These are phyloP conservation scores for Phasianus colchicus DNA, from an alignment of 2,113 vertebrate species.

Conservation along the genomic window DNA sequence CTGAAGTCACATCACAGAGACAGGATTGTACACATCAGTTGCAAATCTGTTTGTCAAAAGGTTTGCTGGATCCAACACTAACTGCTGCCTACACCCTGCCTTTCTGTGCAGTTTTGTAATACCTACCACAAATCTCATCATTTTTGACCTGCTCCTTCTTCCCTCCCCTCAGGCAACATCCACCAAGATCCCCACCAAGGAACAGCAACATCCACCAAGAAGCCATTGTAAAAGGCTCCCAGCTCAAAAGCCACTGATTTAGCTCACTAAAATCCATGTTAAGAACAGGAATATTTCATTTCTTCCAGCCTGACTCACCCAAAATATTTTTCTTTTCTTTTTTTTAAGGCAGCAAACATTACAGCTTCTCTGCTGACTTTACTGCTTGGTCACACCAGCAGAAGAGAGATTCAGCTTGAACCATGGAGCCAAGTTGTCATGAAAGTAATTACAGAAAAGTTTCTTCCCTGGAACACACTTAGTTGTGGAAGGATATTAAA, in stretches of 20 bases:
- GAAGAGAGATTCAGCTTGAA: neutral
- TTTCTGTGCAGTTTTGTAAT: accelerated
- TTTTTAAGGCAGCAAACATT: neutral
- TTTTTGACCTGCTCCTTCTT: neutral
- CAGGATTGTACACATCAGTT: accelerated
- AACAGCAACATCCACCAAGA: neutral
- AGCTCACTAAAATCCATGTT: neutral
- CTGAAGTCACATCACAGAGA: neutral
- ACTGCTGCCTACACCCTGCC: neutral
- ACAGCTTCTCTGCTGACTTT: neutral
- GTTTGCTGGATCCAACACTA: neutral
- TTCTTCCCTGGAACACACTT: neutral
- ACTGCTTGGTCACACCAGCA: neutral
- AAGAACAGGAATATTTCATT: neutral
- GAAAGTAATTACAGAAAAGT: neutral
- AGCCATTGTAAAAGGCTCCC: neutral
- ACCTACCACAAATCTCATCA: neutral
- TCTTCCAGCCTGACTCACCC: constrained; percentile 24
- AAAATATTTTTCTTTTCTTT: neutral
- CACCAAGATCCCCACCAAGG: neutral
- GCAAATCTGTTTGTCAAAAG: neutral
- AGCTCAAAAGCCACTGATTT: neutral
- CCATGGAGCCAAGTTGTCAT: accelerated
- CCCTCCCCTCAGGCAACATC: neutral
- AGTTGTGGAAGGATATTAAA: neutral